Base-by-base conservation (phyloP, 2,797 vertebrate genomes). In the Dallia pectoralis region DNA sequence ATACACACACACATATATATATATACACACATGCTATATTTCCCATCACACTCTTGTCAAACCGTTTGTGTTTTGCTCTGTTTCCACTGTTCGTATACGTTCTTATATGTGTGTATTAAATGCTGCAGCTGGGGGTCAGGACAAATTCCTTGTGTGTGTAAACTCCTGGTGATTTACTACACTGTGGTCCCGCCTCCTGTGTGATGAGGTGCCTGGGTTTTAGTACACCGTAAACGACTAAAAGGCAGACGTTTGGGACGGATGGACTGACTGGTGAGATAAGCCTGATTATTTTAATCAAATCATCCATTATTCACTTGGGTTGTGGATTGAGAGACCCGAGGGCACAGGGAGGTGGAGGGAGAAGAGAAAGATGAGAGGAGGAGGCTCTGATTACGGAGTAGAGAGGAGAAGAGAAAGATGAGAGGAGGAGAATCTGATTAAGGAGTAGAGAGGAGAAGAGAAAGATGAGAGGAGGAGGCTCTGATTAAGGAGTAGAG, bases 271-370 rank as follows among this genome's bases (percentile, higher is more conserved):
- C 69, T 56, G 8, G 22, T 25, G 53, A 25, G 53, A 59, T 27
- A 22, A 8, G 83, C 81, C 86, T 83, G 82, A 87, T 90, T 89
- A 85, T 89, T 92, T 89, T 91, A 91, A 92, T 91, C 87, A 85
- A 86, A 85, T 82, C 49, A 88, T 92, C 89, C 87, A 92, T 91
- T 91, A 92, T 92, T 92, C 83, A 91, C 75, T 79, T 80, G 73
- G 82, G 79, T 80, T 82, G 87, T 85, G 86, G 82, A 89, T 79
- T 87, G 86, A 85, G 87, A 89, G 61, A 72, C 76, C 80, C 82
- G 19, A 44, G 16, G 32, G 69, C 5, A 65, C 66, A 84, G 85
- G 82, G 71, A 70, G 56, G 71, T 4, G 74, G 77, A 75, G 73
- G 73, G 77, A 76, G n/a, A n/a, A n/a, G n/a, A n/a, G n/a, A n/a